Conservation (phyloP, 2,888 invertebrate genomes). For the Apoderus coryli region DNA sequence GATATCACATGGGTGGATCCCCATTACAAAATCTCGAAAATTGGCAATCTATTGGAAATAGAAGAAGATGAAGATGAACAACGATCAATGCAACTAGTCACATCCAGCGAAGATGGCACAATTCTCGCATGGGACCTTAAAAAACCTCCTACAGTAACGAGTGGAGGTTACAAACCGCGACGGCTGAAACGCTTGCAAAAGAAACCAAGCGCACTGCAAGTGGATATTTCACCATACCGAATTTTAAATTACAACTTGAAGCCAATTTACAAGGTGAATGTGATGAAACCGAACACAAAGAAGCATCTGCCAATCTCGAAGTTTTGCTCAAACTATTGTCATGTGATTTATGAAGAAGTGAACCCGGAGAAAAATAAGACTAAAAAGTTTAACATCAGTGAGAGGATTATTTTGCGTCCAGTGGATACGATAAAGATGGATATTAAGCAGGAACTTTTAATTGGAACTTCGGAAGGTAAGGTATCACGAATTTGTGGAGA, state of each 20-base stretch:
- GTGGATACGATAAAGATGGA: too few species aligned
- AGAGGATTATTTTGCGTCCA: constrained; percentile 18
- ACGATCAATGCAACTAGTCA: constrained; percentile 45
- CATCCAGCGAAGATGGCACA: constrained; percentile 50
- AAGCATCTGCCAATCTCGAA: constrained; percentile 21
- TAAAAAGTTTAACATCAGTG: constrained; percentile 13
- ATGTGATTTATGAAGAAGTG: constrained; percentile 15
- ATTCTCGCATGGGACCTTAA: constrained; percentile 59
- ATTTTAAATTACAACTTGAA: constrained; percentile 44
- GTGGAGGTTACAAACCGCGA: constrained; percentile 26
- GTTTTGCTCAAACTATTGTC: constrained; percentile 14
- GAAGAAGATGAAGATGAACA: constrained; percentile 28
- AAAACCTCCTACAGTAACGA: constrained; percentile 25
- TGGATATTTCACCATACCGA: constrained; percentile 45
- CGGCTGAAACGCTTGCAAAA: constrained; percentile 34
- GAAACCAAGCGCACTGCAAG: constrained; percentile 41
- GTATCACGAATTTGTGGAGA: too few species aligned
- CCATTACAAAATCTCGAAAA: constrained; percentile 40
- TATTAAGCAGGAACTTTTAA: too few species aligned
- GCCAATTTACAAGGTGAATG: constrained; percentile 44
- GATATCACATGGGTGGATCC: constrained; percentile 53
- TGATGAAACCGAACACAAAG: constrained; percentile 31
- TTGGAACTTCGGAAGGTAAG: too few species aligned
- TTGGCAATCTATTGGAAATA: constrained; percentile 38
- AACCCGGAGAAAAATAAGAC: constrained; percentile 11